Evolutionary conservation across 2,797 vertebrate species (phyloP).

Genomic region (Lepilemur ruficaudatus): DNA sequence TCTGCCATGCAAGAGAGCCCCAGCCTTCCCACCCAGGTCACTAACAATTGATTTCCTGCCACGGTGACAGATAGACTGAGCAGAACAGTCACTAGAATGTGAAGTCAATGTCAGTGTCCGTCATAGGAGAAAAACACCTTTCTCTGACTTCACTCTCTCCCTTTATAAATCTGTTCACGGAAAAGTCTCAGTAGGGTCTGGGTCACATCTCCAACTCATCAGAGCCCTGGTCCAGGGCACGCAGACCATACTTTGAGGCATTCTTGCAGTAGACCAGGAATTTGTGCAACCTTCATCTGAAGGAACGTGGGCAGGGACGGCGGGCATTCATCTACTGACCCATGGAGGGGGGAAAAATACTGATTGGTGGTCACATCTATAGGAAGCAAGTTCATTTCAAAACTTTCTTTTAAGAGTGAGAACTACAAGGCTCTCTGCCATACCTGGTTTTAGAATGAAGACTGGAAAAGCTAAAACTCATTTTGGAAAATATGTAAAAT

Average conservation of each 20-base stretch:
- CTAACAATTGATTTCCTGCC: constrained; percentile 23
- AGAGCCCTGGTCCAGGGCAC: not conserved
- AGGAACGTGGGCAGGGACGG: not conserved
- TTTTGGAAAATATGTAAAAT: not conserved
- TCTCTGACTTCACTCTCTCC: not conserved
- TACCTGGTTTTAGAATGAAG: not conserved
- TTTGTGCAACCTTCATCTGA: not conserved
- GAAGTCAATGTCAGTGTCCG: not conserved
- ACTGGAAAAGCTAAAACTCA: not conserved
- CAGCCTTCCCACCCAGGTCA: not conserved
- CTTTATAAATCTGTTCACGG: not conserved
- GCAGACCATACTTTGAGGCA: not conserved
- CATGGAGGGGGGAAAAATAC: rapidly evolving
- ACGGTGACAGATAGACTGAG: rapidly evolving
- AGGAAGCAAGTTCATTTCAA: not conserved
- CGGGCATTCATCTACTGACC: not conserved
- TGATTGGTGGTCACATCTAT: not conserved
- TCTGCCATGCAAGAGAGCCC: not conserved
- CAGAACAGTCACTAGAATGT: not conserved
- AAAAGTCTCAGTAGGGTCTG: not conserved
- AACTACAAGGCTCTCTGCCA: not conserved
- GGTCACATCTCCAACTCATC: not conserved
- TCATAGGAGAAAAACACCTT: not conserved
- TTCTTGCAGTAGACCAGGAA: not conserved
- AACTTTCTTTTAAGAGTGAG: not conserved